Conservation (phyloP, 2,113 vertebrate genomes). For the Leucopsar rothschildi region DNA sequence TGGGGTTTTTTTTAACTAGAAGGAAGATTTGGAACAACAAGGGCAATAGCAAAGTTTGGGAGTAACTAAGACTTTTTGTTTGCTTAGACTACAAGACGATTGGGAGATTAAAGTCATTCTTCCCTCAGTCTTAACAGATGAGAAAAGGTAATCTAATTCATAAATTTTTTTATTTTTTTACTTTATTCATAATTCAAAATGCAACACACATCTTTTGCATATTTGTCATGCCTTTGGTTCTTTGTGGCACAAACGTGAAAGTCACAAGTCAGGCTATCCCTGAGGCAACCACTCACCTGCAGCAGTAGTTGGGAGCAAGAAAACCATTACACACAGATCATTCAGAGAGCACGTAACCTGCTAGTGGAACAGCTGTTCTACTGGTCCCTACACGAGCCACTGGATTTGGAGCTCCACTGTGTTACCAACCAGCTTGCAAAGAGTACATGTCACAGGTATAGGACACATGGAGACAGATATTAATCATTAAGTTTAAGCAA, state of each 20-base stretch:
- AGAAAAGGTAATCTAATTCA: not conserved
- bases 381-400: not conserved
- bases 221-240: not conserved
- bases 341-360: not conserved
- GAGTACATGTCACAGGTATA: not conserved
- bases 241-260: not conserved
- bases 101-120: not conserved
- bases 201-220: not conserved
- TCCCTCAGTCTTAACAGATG: not conserved
- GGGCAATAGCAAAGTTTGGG: not conserved
- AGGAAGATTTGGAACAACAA: not conserved
- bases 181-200: not conserved
- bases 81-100: not conserved
- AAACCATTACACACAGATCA: fast-evolving
- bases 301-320: not conserved
- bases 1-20: not conserved
- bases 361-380: not conserved
- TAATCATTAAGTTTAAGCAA: not conserved
- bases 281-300: not conserved
- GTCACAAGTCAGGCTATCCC: not conserved
- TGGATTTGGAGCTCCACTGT: fast-evolving
- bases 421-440: not conserved
- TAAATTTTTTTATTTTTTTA: not conserved
- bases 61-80: not conserved
- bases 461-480: not conserved